Evolutionary conservation across 2,888 invertebrate species (phyloP), one percentile per base, ranked within the genome.

Genomic region (Erynnis tages): DNA sequence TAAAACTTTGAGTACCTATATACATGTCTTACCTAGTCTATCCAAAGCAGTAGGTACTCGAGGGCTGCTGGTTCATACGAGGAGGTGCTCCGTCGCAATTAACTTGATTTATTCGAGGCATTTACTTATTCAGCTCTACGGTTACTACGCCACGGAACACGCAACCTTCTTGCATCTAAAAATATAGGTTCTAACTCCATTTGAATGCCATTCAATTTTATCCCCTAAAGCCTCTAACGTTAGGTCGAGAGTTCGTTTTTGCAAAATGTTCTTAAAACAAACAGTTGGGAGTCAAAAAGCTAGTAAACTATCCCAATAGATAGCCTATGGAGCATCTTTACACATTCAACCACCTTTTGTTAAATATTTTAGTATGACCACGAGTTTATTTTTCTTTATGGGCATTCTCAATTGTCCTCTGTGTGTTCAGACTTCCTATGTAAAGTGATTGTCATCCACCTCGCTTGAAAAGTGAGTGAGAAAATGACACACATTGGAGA

Each of bases 61-160:
- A 77, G 76, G 73, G 74, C 63, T 64, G 63, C 79, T 72, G 79
- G 77, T 72, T 79, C 81, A 84, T 81, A 85, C 78, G 67, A 82
- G 84, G 83, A 85, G 86, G 85, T 83, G 81, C 84, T 76, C 73
- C 69, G 66, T 71, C 71, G 86, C 89, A 90, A 90, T 90, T 89
- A 89, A 86, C 90, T 86, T 90, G 90, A 90, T 90, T 89, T 90
- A 90, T 87, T 75, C 66, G 71, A 66, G 71, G 75, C 87, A 82
- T 88, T 89, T 89, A 87, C 88, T 87, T 87, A 88, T 87, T 86
- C 85, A 88, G 80, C 82, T 77, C 80, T 79, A 76, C 78, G 73
- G 79, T 80, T 82, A 77, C 77, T 78, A 73, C 75, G 77, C 81
- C 66, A 66, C 64, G 69, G 65, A 76, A 70, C 83, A 82, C 82